Percentiles rank a stretch among this genome's conserved stretches.
Conservation (phyloP, 2,888 invertebrate genomes). For the Drosophila trichaetosa region DNA sequence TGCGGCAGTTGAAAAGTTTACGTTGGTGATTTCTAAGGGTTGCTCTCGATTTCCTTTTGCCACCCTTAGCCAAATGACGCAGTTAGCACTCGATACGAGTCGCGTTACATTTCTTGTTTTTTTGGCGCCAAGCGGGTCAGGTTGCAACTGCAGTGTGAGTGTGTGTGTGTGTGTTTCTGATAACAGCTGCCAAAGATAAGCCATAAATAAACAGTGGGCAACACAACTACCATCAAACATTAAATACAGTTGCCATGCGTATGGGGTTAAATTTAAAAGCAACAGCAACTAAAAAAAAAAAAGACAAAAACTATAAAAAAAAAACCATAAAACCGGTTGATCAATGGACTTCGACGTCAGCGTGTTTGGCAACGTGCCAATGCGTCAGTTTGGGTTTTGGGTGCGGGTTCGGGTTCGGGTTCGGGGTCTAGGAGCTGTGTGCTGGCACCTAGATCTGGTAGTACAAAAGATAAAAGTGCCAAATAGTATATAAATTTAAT, state of each 20-base stretch:
- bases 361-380: constrained; percentile 33
- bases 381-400: neutral
- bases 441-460: constrained; percentile 8
- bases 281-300: constrained; percentile 8
- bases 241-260: constrained; percentile 36
- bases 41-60: neutral
- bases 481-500: constrained; percentile 60
- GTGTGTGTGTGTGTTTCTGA: constrained; percentile 19
- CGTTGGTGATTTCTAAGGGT: constrained; percentile 14
- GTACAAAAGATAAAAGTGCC: constrained; percentile 64
- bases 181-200: constrained; percentile 53
- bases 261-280: constrained; percentile 7
- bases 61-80: constrained; percentile 39
- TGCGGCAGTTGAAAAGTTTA: constrained; percentile 3
- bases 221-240: constrained; percentile 19
- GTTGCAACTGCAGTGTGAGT: constrained; percentile 35
- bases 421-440: neutral
- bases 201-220: constrained; percentile 41
- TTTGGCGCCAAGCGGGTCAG: constrained; percentile 38
- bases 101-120: neutral
- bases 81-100: constrained; percentile 42
- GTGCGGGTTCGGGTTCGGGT: constrained; percentile 5
- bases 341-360: constrained; percentile 28
- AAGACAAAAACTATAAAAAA: neutral
- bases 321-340: constrained; percentile 46